Evolutionary conservation across 2,797 vertebrate species (phyloP).

Genomic region (Aratinga solstitialis): DNA sequence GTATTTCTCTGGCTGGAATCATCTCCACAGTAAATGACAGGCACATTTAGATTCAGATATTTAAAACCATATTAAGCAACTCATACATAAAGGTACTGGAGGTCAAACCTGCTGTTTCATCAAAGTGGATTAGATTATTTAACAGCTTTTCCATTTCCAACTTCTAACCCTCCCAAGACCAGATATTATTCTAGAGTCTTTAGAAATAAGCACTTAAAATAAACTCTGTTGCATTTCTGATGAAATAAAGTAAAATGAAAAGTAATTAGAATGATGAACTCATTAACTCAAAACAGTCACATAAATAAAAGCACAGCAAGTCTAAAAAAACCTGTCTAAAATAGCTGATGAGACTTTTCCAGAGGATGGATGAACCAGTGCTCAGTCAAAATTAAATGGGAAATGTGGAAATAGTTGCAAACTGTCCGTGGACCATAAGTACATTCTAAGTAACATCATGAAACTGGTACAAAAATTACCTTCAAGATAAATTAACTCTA

Average conservation of each 20-base stretch:
- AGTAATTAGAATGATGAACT: slow-evolving; percentile 13
- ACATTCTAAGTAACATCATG: not conserved
- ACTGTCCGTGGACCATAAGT: not conserved
- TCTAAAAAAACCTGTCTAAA: not conserved
- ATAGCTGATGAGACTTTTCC: not conserved
- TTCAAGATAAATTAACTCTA: not conserved
- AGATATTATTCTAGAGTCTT: not conserved
- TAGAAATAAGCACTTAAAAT: not conserved
- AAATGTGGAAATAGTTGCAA: slow-evolving; percentile 6
- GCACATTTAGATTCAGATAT: not conserved
- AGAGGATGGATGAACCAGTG: not conserved
- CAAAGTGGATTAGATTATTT: not conserved
- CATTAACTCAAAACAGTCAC: not conserved
- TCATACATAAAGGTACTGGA: not conserved
- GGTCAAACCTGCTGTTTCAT: not conserved
- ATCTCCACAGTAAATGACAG: not conserved
- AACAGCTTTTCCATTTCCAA: not conserved
- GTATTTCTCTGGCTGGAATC: not conserved
- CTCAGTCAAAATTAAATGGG: not conserved
- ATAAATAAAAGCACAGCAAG: slow-evolving; percentile 6
- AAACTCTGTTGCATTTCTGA: not conserved
- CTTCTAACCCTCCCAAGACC: not conserved
- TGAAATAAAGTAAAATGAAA: not conserved
- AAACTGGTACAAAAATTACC: not conserved
- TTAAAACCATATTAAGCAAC: not conserved